A percentile compares a stretch with the other conserved stretches of the same genome.
phyloP scores from a whole-genome alignment of 2,888 invertebrate species.

The Ormia ochracea region DNA sequence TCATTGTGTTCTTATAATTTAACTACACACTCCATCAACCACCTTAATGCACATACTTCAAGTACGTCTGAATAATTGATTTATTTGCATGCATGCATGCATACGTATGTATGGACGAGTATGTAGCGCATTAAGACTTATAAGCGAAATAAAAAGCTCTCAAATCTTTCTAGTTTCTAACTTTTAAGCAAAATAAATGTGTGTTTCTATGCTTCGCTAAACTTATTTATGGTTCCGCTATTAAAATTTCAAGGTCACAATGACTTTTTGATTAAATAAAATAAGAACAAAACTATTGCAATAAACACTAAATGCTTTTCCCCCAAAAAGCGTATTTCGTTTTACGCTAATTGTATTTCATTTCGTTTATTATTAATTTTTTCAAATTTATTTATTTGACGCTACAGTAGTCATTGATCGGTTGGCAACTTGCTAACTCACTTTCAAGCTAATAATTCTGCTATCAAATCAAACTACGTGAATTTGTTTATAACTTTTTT shows the following conservation, averaged over 20 bases:
- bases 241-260: slow-evolving; percentile 73
- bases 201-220: slow-evolving; percentile 62
- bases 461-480: no score
- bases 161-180: slow-evolving; percentile 32
- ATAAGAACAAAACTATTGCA: slow-evolving; percentile 30
- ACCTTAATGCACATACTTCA: no score
- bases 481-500: no score
- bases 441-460: background rate
- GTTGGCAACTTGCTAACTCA: background rate
- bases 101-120: no score
- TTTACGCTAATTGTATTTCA: slow-evolving; percentile 58
- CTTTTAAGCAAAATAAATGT: slow-evolving; percentile 29
- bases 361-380: background rate
- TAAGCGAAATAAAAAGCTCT: background rate
- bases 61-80: background rate
- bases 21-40: no score
- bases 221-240: slow-evolving; percentile 71
- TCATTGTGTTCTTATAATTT: no score
- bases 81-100: background rate
- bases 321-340: slow-evolving; percentile 57
- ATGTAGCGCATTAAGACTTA: no score
- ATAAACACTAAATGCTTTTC: slow-evolving; percentile 9
- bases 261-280: slow-evolving; percentile 63
- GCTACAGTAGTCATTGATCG: slow-evolving; percentile 13
- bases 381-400: slow-evolving; percentile 6